A percentile compares a stretch with the other conserved stretches of the same genome.
These are phyloP conservation scores for Coranthus polyacanthus DNA, from an alignment of 2,797 vertebrate genomes.

Conservation along the genomic window DNA sequence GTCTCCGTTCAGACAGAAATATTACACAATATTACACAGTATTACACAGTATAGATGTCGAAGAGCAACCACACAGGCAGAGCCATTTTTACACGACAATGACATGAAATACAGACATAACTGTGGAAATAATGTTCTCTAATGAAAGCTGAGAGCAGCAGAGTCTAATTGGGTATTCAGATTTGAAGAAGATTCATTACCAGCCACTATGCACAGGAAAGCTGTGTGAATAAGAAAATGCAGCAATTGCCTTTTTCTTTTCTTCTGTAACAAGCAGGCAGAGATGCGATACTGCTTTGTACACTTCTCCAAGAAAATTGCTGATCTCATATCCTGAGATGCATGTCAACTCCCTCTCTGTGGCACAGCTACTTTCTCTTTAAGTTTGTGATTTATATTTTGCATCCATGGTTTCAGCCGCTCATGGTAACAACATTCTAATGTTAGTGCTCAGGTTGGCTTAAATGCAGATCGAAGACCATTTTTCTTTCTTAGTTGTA, in stretches of 20 bases:
- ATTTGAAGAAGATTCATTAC: constrained; percentile 51
- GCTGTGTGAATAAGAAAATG: constrained; percentile 28
- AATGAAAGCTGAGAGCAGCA: constrained; percentile 31
- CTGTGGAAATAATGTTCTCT: constrained; percentile 18
- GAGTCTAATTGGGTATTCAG: constrained; percentile 55
- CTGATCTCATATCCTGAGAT: constrained; percentile 32
- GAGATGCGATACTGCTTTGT: constrained; percentile 14
- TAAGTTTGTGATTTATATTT: background rate
- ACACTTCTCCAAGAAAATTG: constrained; percentile 27
- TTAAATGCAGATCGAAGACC: background rate
- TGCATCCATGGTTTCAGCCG: background rate
- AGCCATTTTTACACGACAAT: constrained; percentile 11
- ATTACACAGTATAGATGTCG: too few relatives aligned
- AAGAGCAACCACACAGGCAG: background rate
- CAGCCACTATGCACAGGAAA: constrained; percentile 12
- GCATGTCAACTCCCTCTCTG: background rate
- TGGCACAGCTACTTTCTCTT: constrained; percentile 5
- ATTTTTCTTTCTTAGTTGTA: background rate
- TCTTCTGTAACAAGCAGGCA: constrained; percentile 10
- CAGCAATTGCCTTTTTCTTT: constrained; percentile 18
- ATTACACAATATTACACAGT: background rate
- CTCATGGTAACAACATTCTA: background rate
- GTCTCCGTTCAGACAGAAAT: background rate
- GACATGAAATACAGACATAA: constrained; percentile 22
- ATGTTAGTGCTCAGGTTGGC: background rate